Base-by-base conservation (phyloP, 2,797 vertebrate genomes). In the Rousettus madagascariensis region DNA sequence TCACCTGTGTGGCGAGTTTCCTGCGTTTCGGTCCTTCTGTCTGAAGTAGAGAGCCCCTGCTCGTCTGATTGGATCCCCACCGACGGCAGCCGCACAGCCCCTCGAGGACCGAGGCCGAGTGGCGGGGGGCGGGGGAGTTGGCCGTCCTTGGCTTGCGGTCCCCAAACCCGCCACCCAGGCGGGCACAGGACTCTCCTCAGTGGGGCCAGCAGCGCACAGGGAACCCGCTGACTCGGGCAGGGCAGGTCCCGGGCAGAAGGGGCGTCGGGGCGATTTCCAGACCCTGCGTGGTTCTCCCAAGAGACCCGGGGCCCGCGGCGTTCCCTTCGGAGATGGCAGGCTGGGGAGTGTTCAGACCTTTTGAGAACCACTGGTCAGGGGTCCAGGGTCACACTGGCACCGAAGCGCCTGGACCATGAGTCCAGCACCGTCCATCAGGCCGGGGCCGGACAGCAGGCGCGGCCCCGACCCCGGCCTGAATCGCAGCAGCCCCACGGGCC, bases 41-140 rank as follows among this genome's bases (percentile, higher is more conserved):
- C 85, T 86, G 75, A 94, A 91, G 38, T 49, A 49, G 49, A 30
- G 41, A 91, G 49, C 78, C 78, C 74, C 63, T 86, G 4, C 51
- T 86, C 83, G 79, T 89, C 38, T 78, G 57, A 57, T 65, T 86
- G 16, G 86, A 63, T 79, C 33, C 10, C 68, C 41, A 72, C 41
- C 86, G 46, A 13, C 55, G 51, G 78, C 38, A 20, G 12, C 19
- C 69, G 28, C 22, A 57, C 63, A 10, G 41, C 4, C 9, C 26
- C 19, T 19, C 65, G 3, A 80, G 66, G 51, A 55, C 4, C 26
- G 0, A 92, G 83, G 24, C 2, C 9, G 43, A 15, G 4, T 28
- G 72, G 30, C 33, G 5, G 46, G 41, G 89, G 38, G 66, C 2
- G 83, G 0, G 28, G 15, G 43, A 11, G 43, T 43, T 43, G 43